Evolutionary conservation across 2,888 invertebrate genomes (phyloP), one percentile per base, ranked within the genome.

Genomic region (Drosophila planitibia): DNA sequence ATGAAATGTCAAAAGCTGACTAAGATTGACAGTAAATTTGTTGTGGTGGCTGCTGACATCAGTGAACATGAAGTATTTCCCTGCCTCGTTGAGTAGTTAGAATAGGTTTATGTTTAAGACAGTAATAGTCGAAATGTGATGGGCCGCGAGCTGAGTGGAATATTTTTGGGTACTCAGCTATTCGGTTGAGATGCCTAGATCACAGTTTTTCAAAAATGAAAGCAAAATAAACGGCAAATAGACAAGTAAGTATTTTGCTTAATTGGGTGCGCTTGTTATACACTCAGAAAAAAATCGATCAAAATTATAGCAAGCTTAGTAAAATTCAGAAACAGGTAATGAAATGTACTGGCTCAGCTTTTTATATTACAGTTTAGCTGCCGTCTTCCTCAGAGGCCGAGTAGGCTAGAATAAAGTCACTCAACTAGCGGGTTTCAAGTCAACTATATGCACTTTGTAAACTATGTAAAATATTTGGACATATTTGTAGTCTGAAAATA

Each of bases 11-110:
- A 39, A 54, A 30, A n/a, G 68, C 59, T 60, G 60, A 51, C 58
- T 57, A 44, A 59, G 53, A 68, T 51, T 52, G 33, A 44, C 41
- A 59, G 49, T 28, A 28, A 32, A 61, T 57, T 12, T 58, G 59
- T 59, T 60, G 41, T 54, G 51, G 30, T 44, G 53, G 58, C 28
- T 78, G 79, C 72, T 76, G 80, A 75, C 79, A 60, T 33, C 28
- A 57, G 33, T 41, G 62, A 65, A 76, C 63, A 66, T 55, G 54
- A 62, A 65, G 47, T 32, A 65, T 57, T 57, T 37, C 44, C 44
- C 33, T 30, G 51, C 25, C 35, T 9, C 30, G 39, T 47, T 14
- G 2, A 55, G 41, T 49, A 44, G 35, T 61, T 52, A 30, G 22
- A 30, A 52, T 37, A 19, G 67, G 54, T 59, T 76, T 66, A 63